Conservation (phyloP, 1,140 invertebrate genomes). For the Aphelinus certus region DNA sequence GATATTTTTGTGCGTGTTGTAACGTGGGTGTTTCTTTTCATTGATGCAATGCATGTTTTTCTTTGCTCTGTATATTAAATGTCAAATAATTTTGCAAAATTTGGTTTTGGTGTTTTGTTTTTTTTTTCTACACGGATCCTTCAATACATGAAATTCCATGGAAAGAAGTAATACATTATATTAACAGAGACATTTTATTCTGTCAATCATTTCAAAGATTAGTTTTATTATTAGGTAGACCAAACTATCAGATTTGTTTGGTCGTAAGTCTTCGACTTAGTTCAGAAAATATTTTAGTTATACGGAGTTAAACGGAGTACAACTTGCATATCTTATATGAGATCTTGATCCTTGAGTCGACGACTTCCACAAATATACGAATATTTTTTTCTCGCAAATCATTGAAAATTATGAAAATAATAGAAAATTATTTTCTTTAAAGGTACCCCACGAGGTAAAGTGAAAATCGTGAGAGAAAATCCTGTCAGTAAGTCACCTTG, state of each 20-base stretch:
- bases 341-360: slow-evolving; percentile 12
- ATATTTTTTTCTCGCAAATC: no score
- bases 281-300: no score
- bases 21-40: not conserved
- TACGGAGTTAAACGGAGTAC: not conserved
- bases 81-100: not conserved
- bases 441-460: slow-evolving; percentile 66
- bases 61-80: not conserved
- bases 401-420: slow-evolving; percentile 44
- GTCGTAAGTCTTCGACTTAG: no score
- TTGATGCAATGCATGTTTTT: slow-evolving; percentile 20
- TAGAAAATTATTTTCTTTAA: slow-evolving; percentile 60
- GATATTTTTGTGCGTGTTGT: slow-evolving; percentile 16
- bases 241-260: no score
- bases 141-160: no score
- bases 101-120: not conserved
- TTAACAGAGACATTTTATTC: no score
- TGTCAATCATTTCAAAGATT: no score
- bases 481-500: slow-evolving; percentile 60
- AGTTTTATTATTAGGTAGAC: no score
- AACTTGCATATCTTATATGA: not conserved
- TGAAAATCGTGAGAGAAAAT: slow-evolving; percentile 62
- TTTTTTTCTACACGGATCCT: not conserved
- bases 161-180: no score
- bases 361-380: no score